These are phyloP conservation scores for Zosterops lateralis DNA, from an alignment of 2,113 vertebrate species.

Conservation along the genomic window DNA sequence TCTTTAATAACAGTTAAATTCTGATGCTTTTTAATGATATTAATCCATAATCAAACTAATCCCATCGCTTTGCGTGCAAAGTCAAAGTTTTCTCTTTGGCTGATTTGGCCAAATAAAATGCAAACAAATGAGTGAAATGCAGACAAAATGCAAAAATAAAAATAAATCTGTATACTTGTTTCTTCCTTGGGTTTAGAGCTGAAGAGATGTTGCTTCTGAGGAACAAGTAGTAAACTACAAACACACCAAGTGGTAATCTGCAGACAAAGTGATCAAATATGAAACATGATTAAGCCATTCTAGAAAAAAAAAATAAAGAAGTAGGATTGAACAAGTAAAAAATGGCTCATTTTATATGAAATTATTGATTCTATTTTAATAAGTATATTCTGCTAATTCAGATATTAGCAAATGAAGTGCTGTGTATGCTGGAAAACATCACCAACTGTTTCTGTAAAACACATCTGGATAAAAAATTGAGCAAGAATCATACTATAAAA, in stretches of 20 bases:
- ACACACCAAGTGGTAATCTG: background rate
- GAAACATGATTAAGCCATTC: background rate
- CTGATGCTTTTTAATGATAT: fast-evolving
- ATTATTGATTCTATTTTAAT: background rate
- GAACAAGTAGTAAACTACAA: background rate
- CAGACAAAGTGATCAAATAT: background rate
- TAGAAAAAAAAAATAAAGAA: background rate
- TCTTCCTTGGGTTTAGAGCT: background rate
- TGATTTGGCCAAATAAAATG: background rate
- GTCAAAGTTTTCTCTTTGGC: background rate
- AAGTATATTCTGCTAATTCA: background rate
- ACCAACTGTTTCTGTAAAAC: background rate
- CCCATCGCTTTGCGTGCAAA: background rate
- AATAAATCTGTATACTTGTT: background rate
- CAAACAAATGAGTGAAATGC: background rate
- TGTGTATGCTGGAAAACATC: background rate
- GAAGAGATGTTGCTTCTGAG: background rate
- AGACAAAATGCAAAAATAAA: background rate
- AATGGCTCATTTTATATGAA: background rate
- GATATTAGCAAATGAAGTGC: background rate
- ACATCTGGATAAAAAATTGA: background rate
- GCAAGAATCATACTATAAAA: background rate
- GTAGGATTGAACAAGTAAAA: background rate
- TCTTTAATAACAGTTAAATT: background rate
- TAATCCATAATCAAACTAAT: background rate